Evolutionary conservation across 2,113 vertebrate species (phyloP), one percentile per base, ranked within the genome.

Genomic region (Tachycineta bicolor): DNA sequence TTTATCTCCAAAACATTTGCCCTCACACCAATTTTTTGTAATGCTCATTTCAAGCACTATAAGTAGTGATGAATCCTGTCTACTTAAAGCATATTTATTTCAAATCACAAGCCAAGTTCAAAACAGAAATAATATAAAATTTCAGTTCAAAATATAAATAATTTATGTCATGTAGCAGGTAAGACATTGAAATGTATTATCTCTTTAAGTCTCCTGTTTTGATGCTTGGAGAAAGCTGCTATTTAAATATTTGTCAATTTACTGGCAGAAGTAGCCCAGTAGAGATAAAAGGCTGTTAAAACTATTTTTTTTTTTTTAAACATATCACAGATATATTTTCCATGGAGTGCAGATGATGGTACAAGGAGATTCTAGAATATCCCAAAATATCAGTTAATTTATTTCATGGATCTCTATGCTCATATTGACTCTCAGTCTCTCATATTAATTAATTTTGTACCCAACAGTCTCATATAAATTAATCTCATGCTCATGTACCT

Each of bases 391-490:
- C 25, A 58, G 6, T 65, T 76, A 83, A 83, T 88, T 85, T 88
- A 55, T 69, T 93, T 44, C 13, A 19, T 34, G 37, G 37, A 71
- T 60, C 41, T 87, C 67, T 65, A 16, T 62, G 50, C 26, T 80
- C 33, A 4, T 77, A 56, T 29, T 90, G 75, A 65, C 46, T 93
- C 74, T 95, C 52, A 69, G 46, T 64, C 50, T 79, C 88, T 71
- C 79, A 49, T 12, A 55, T 55, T 85, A 94, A 94, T 96, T 95
- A 95, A 93, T 93, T 92, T 50, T 77, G 16, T 58, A 83, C 55
- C 37, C 18, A 62, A 80, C 68, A 86, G n/a, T 58, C 71, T 92
- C 79, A 59, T 60, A 77, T 74, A 75, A 92, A 90, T 90, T 92
- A 94, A 69, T 88, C 23, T 88, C 28, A 23, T 33, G 28, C 50